Base-by-base conservation (phyloP, 23 tunicate species). In the Ciona savignyi region DNA sequence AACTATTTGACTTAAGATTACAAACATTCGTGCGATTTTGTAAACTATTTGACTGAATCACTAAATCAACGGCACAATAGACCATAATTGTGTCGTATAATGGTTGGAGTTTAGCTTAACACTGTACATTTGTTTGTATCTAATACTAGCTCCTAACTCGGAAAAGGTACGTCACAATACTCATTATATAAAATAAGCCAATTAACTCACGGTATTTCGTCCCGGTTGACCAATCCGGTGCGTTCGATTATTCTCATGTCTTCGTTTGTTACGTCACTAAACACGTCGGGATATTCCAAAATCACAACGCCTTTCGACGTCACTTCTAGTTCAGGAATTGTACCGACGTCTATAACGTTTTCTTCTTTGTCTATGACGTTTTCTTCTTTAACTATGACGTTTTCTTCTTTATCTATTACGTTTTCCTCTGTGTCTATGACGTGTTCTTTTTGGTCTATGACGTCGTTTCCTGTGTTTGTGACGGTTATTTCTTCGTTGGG, bases 191-290 rank as follows among this genome's bases (percentile, higher is more conserved):
- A n/a, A n/a, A n/a, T 66, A 34, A 1, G 6, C 1, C 3, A 21
- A 33, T 26, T 66, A 68, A 70, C 75, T 70, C 34, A 70, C 75
- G 61, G 60, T 6, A 29, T 6, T 34, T 70, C 76, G 26, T 72
- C 76, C 1, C 64, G 76, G 30, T 72, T 72, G 20, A 72, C 51
- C 64, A 72, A 35, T 1, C 76, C 76, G 2, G 76, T 72, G 63
- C 32, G 63, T 72, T 72, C 76, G 20, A 72, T 72, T 6, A 72
- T 72, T 49, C 76, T 72, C 76, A 72, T 72, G 56, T 72, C 76
- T 3, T 48, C 64, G 21, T 49, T 32, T 72, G 26, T 63, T n/a
- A 63, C 67, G 26, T 63, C 67, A 63, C 67, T 63, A 9, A 63
- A 22, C 15, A 63, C 67, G 28, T 63, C 28, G 4, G 67, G 26